Evolutionary conservation across 1,140 invertebrate species (phyloP), one percentile per base, ranked within the genome.

Genomic region (Sminthurinus signatus): DNA sequence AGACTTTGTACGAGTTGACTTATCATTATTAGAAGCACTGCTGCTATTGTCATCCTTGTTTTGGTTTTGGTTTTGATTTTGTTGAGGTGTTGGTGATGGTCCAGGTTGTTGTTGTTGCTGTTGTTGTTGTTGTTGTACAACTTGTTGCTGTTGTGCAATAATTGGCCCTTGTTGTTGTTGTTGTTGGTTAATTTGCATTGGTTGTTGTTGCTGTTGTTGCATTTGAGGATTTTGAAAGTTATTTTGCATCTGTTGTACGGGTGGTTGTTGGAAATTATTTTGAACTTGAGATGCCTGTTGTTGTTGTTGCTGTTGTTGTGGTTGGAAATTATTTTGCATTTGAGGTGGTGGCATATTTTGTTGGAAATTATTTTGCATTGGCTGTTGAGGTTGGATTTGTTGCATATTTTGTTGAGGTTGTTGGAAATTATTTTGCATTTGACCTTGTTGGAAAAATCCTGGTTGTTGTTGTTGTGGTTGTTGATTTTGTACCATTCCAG

Each of bases 141-240:
- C 25, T 25, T 48, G 44, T 28, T 54, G 51, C 25, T 27, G 51
- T 10, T 28, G 12, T 10, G 12, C 12, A 8, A 28, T 54, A 4
- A n/a, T 48, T n/a, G 4, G 17, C n/a, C 4, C 5, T 25, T 48
- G 44, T 19, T 46, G 44, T 46, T 17, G 44, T 21, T 46, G 44
- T 21, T 46, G 28, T 31, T 52, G 50, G 23, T 2, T 8, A 27
- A 8, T 12, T 56, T 56, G 54, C 54, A 56, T 56, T 27, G n/a
- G 4, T 19, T 56, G 50, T 15, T 28, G 21, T 12, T 14, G 8
- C 27, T 58, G 32, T 44, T 43, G 36, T 58, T 43, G 39, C 17
- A 17, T 12, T 3, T 3, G 14, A 28, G n/a, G 21, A n/a, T 14
- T 32, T 57, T 57, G 55, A 10, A 25, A 10, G 5, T 55, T 12